Percentiles rank a stretch among this genome's conserved stretches.
phyloP scores from a whole-genome alignment of 2,888 invertebrate species.

The Acanthococcus lagerstroemiae region DNA sequence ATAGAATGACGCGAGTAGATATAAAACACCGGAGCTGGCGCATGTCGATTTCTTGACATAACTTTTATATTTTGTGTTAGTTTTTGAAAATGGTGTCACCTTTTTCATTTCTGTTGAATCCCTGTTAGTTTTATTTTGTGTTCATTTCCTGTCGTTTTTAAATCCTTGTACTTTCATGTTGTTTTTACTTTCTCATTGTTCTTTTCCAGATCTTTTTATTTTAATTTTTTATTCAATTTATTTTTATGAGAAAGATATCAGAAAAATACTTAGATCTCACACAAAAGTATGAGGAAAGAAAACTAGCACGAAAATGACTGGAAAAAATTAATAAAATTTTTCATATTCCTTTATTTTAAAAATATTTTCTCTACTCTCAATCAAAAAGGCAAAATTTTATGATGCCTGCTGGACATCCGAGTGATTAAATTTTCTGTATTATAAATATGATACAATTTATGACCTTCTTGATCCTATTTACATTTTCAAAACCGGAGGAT shows the following conservation, averaged over 20 bases:
- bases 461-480: neutral
- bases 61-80: neutral
- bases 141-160: neutral
- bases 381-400: too few relatives aligned
- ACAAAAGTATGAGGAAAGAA: neutral
- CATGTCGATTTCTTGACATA: neutral
- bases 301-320: too few relatives aligned
- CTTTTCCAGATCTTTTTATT: neutral
- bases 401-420: too few relatives aligned
- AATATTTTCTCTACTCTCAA: too few relatives aligned
- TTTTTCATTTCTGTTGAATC: neutral
- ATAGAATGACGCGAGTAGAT: too few relatives aligned
- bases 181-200: neutral
- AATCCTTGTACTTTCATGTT: neutral
- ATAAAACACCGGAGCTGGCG: neutral
- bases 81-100: neutral
- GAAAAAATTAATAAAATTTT: too few relatives aligned
- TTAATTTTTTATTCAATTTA: neutral
- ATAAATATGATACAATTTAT: neutral
- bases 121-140: neutral
- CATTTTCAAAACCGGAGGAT: neutral
- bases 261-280: neutral
- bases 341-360: too few relatives aligned
- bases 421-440: neutral
- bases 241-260: neutral